Base-by-base conservation (phyloP, 2,113 vertebrate genomes). In the Mormyrus lacerda region DNA sequence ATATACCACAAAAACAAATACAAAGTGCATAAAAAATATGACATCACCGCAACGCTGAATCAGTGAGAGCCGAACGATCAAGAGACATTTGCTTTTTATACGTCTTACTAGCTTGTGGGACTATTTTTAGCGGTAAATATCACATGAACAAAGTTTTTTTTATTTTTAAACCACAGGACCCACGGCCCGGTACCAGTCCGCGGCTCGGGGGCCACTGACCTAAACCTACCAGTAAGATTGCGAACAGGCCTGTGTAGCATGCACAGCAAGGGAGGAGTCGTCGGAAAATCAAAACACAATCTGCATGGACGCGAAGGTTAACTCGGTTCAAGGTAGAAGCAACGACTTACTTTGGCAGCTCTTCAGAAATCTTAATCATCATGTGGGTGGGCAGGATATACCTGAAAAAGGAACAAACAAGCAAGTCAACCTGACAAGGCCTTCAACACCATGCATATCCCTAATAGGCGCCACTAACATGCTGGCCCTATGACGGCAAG, bases 371-470 rank as follows among this genome's bases (percentile, higher is more conserved):
- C 94, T 99, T 99, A 85, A 95, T 93, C 92, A 99, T 94, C 98
- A 99, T 99, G 61, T 99, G 98, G 91, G 97, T 99, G n/a, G 98
- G 98, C 19, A 99, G 92, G 39, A 98, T 91, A 0, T 97, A 99
- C 79, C 98, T 99, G 92, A 93, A 94, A 91, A 11, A n/a, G 83
- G 15, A 50, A 24, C 1, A 79, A 58, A 83, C 44, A 3, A 65
- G 85, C 47, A 94, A 42, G 87, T 65, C 58, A 90, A 90, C 17
- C 39, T 47, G 13, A 45, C 13, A 13, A 35, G 65, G 11, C 1
- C 65, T 69, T 15, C 9, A 1, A 17, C 65, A 35, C 0, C 13
- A 73, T 1, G 4, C 31, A 73, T 13, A 73, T 10, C 3, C 1
- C 31, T 15, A 35, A 35, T 39, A 35, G 19, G 27, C 31, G 5